Base-by-base conservation (phyloP, 2,888 invertebrate species). In the Poecilus cupreus region DNA sequence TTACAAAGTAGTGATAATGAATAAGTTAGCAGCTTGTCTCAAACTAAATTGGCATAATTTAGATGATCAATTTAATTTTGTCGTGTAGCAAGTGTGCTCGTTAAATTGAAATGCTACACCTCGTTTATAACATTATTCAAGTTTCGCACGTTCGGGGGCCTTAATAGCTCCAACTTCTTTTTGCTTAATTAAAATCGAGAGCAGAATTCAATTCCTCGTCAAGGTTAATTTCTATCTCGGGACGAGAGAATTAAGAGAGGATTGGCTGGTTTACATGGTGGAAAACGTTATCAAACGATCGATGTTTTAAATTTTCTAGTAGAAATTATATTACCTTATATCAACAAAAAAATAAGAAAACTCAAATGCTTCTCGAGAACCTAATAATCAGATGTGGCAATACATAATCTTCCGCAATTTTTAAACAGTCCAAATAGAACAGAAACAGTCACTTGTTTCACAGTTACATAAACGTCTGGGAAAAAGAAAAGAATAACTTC, bases 121-220 rank as follows among this genome's bases (percentile, higher is more conserved):
- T 72, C 46, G 46, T 43, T 72, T 72, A 24, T n/a, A 43, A 6
- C 20, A 22, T 20, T 43, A 43, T 72, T 72, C 43, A 43, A 24
- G 72, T 46, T 22, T 20, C 13, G 72, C 72, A 72, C 72, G 72
- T 46, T 39, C 72, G 72, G 4, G 32, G 32, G n/a, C 4, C 72
- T 37, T 43, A 60, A 60, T 60, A 24, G 39, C 18, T 8, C 5
- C 6, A 20, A 43, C n/a, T 18, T 26, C 16, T 43, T 72, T 72
- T 43, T 72, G 72, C 43, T 46, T 72, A 72, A 72, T 72, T 72
- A 72, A 72, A 72, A 72, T 72, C 46, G 72, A 46, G 72, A 72
- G 22, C 11, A 72, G 72, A 72, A 72, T 72, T 72, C 43, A 72
- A 75, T 80, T 6, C 22, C 10, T n/a, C 64, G n/a, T 16, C 32